phyloP scores from a whole-genome alignment of 2,797 vertebrate genomes.

The Pseudopleuronectes americanus region DNA sequence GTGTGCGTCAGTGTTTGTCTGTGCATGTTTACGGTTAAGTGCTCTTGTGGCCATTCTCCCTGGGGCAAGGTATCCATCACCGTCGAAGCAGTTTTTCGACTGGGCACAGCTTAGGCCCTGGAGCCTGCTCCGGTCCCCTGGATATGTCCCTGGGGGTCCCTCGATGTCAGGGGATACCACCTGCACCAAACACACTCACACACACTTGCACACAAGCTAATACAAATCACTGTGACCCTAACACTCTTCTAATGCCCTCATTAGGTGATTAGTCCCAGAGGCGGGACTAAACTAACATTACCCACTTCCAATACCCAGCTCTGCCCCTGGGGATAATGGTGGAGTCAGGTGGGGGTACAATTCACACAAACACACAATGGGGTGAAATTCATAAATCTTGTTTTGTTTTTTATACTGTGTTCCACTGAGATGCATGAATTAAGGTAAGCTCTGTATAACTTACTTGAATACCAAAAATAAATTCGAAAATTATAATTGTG shows the following conservation, averaged over 20 bases:
- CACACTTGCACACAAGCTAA: constrained; percentile 38
- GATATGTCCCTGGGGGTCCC: constrained; percentile 82
- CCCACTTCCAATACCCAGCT: constrained; percentile 52
- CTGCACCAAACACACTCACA: constrained; percentile 65
- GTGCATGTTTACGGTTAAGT: constrained; percentile 74
- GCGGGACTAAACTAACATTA: constrained; percentile 72
- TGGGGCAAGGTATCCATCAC: constrained; percentile 85
- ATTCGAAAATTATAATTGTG: background rate
- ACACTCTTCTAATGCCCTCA: constrained; percentile 79
- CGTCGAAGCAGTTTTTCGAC: constrained; percentile 75
- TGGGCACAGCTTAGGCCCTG: constrained; percentile 70
- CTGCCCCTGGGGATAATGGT: constrained; percentile 44
- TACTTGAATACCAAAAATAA: background rate
- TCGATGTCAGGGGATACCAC: constrained; percentile 79
- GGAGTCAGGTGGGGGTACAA: constrained; percentile 39
- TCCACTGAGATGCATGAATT: background rate
- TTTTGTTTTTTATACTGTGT: constrained; percentile 4
- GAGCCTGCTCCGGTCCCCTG: constrained; percentile 69
- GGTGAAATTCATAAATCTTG: constrained; percentile 25
- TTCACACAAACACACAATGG: constrained; percentile 27
- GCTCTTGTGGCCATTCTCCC: constrained; percentile 76
- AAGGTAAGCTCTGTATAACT: background rate
- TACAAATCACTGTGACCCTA: constrained; percentile 74
- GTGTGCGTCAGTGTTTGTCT: constrained; percentile 46
- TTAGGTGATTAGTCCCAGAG: constrained; percentile 82